phyloP scores from a whole-genome alignment of 2,888 invertebrate species.

The Tinea trinotella region DNA sequence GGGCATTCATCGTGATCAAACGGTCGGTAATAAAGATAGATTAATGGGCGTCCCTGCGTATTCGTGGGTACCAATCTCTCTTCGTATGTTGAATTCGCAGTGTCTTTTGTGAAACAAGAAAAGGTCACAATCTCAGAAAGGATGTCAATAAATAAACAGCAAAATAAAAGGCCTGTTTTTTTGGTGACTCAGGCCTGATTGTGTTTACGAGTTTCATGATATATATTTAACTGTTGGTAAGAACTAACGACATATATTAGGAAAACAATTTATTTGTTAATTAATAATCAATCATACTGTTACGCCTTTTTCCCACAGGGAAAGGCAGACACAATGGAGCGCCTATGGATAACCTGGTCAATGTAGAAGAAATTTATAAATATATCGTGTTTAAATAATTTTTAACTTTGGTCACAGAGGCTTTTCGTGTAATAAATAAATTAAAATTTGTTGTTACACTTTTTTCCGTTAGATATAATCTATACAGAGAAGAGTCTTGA shows the following conservation, averaged over 20 bases:
- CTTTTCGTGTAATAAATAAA: background rate
- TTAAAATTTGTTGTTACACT: background rate
- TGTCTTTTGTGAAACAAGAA: conserved; percentile 8
- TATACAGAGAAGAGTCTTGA: conserved; percentile 38
- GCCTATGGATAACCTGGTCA: no score
- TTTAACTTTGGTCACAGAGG: no score
- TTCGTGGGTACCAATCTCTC: conserved; percentile 6
- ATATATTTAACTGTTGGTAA: background rate
- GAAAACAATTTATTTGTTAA: background rate
- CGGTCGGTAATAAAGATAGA: conserved; percentile 61
- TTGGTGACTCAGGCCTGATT: background rate
- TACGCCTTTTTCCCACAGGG: no score
- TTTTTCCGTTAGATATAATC: conserved; percentile 31
- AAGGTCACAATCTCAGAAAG: conserved; percentile 10
- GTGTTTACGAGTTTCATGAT: background rate
- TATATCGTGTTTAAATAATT: no score
- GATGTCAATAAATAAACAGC: conserved; percentile 7
- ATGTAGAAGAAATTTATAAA: no score
- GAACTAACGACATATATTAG: background rate
- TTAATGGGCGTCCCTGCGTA: conserved; percentile 36
- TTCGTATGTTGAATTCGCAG: background rate
- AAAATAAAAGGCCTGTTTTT: background rate
- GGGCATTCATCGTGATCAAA: conserved; percentile 52
- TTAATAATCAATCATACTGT: background rate
- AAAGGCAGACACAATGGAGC: no score